Evolutionary conservation across 2,113 vertebrate species (phyloP).

Genomic region (Rutilus rutilus): DNA sequence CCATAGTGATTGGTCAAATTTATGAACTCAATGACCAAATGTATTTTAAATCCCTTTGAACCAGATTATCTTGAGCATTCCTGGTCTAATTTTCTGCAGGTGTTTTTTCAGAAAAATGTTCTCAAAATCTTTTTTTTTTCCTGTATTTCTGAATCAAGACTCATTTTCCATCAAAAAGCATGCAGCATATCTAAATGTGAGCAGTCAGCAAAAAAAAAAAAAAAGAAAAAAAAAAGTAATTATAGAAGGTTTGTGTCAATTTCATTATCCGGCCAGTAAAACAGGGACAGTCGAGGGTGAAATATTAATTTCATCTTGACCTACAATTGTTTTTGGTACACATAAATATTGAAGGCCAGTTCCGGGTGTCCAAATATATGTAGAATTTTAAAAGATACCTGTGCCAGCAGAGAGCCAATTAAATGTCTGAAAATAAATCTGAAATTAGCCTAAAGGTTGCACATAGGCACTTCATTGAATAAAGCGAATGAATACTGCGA

Average conservation of each 20-base stretch:
- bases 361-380: neutral
- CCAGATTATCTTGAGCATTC: constrained; percentile 5
- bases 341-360: neutral
- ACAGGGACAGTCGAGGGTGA: neutral
- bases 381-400: neutral
- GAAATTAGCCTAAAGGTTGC: neutral
- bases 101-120: too few species aligned
- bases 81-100: neutral
- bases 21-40: neutral
- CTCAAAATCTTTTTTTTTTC: too few species aligned
- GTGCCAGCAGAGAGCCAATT: neutral
- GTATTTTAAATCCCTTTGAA: neutral
- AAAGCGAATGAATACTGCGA: neutral
- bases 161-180: neutral
- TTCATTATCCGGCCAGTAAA: constrained; percentile 5
- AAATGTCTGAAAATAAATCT: neutral
- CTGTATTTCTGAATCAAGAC: neutral
- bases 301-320: neutral
- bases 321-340: neutral
- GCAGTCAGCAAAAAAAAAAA: neutral
- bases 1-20: neutral
- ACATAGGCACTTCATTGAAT: neutral
- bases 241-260: neutral
- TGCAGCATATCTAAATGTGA: neutral
- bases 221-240: neutral